A percentile compares a stretch with the other conserved stretches of the same genome.
These are phyloP conservation scores for honey bee (Apis mellifera) DNA, from an alignment of 1,140 invertebrate genomes.

Conservation along the genomic window Amel_HAv3.1 CM009935.2:7235501-7236000, in stretches of 20 bases:
- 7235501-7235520: neutral
- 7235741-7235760: neutral
- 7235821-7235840: neutral
- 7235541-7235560: too few relatives aligned
- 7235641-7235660: too few relatives aligned
- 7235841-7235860: neutral
- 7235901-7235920: conserved; percentile 20
- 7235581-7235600: too few relatives aligned
- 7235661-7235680: too few relatives aligned
- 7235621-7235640: too few relatives aligned
- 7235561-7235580: too few relatives aligned
- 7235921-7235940: conserved; percentile 7
- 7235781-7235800: neutral
- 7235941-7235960: conserved; percentile 69
- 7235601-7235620: too few relatives aligned
- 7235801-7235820: conserved; percentile 9
- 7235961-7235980: conserved; percentile 63
- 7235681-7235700: too few relatives aligned
- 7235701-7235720: too few relatives aligned
- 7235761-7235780: neutral
- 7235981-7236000: conserved; percentile 44
- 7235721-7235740: neutral
- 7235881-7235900: conserved; percentile 46
- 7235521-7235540: too few relatives aligned
- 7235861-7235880: conserved; percentile 54